phyloP scores from a whole-genome alignment of 2,797 vertebrate genomes.

The Lerista edwardsae region DNA sequence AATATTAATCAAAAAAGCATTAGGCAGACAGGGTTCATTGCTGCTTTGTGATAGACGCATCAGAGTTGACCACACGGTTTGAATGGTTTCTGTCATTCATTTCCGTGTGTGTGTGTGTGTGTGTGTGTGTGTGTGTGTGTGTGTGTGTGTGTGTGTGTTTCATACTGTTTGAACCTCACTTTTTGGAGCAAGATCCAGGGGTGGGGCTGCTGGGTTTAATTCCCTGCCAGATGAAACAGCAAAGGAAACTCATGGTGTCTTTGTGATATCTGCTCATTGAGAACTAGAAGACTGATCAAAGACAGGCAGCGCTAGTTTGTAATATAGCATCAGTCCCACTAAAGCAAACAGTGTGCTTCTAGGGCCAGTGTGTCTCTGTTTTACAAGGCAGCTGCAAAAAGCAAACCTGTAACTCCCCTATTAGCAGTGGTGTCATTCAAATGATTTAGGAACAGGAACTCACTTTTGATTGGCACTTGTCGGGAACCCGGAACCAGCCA shows the following conservation, averaged over 20 bases:
- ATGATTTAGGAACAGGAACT: no score
- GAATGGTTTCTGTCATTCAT: neutral
- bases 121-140: no score
- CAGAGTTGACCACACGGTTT: neutral
- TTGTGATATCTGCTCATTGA: neutral
- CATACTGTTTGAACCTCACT: no score
- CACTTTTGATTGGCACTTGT: no score
- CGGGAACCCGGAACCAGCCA: no score
- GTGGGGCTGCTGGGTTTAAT: neutral
- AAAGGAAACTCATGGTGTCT: neutral
- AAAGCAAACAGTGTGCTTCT: neutral
- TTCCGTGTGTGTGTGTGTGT: neutral
- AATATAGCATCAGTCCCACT: neutral
- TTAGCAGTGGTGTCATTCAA: no score
- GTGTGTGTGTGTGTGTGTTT: no score
- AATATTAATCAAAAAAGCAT: conserved; percentile 1
- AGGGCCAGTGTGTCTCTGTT: neutral
- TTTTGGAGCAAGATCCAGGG: neutral
- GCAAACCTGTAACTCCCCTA: rapidly evolving
- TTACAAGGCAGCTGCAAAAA: neutral
- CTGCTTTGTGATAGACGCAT: conserved; percentile 15
- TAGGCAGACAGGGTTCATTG: conserved; percentile 19
- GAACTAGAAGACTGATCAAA: neutral
- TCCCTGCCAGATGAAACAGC: neutral
- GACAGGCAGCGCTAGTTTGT: neutral